Percentiles rank a stretch among this genome's conserved stretches.
Conservation (phyloP, 2,113 vertebrate genomes). For the Thinocorus orbignyianus region DNA sequence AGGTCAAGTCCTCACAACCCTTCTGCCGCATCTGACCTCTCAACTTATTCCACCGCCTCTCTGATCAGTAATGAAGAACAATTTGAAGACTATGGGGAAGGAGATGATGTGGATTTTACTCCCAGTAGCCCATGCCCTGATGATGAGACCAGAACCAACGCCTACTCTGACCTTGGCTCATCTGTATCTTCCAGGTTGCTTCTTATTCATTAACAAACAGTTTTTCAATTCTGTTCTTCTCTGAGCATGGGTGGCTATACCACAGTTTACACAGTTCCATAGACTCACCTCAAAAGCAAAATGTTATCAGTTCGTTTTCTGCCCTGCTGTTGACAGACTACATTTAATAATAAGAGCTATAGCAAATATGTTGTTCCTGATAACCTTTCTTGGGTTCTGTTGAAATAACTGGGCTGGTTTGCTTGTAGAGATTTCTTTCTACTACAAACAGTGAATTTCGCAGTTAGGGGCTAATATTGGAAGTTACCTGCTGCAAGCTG, state of each 20-base stretch:
- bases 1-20: constrained; percentile 84
- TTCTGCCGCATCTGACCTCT: constrained; percentile 88
- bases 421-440: background rate
- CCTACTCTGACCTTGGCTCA: constrained; percentile 92
- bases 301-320: background rate
- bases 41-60: constrained; percentile 90
- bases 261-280: background rate
- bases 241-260: background rate
- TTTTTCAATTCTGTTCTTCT: background rate
- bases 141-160: constrained; percentile 89
- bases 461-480: background rate
- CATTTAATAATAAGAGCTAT: background rate
- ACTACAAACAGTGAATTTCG: background rate
- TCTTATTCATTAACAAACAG: background rate
- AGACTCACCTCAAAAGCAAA: background rate
- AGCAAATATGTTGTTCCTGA: background rate
- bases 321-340: background rate
- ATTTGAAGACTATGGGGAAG: constrained; percentile 98
- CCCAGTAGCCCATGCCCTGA: constrained; percentile 91
- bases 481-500: background rate
- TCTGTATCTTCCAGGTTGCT: constrained; percentile 93
- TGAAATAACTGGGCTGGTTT: background rate
- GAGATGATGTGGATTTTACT: constrained; percentile 89
- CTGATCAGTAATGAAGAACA: constrained; percentile 94
- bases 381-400: background rate